These are phyloP conservation scores for Idaea biselata DNA, from an alignment of 2,888 invertebrate genomes.

Conservation along the genomic window DNA sequence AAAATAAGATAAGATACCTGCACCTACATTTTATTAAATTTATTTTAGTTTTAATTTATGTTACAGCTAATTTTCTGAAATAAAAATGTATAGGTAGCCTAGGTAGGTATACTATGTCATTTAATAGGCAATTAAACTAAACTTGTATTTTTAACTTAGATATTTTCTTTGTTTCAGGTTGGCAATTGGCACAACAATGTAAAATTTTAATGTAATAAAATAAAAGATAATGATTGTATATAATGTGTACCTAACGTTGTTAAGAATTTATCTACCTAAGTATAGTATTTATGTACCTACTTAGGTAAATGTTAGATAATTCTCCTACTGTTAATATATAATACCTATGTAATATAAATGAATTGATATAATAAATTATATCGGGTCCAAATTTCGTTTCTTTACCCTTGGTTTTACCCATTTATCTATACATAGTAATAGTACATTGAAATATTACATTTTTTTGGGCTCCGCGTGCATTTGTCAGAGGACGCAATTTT, in stretches of 20 bases:
- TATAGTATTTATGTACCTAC: conserved; percentile 11
- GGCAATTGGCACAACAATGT: conserved; percentile 10
- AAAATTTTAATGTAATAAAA: background rate
- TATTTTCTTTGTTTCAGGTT: conserved; percentile 31
- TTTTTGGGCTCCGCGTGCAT: no score
- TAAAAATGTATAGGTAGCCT: no score
- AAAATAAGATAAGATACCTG: no score
- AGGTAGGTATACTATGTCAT: no score
- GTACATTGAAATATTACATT: no score
- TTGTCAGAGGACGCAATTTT: no score
- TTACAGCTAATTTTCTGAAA: no score
- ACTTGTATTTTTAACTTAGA: background rate
- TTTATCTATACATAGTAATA: background rate
- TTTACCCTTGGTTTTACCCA: conserved; percentile 4
- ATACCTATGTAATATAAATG: conserved; percentile 14
- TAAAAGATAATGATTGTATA: background rate
- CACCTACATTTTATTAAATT: no score
- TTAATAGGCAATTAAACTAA: no score
- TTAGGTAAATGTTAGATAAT: conserved; percentile 14
- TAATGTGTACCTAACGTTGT: background rate
- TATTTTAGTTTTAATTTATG: no score
- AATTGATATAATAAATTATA: conserved; percentile 15
- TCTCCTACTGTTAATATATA: conserved; percentile 9
- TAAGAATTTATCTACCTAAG: conserved; percentile 4
- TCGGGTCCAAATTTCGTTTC: conserved; percentile 5